These are phyloP conservation scores for Sesia bembeciformis DNA, from an alignment of 2,888 invertebrate genomes.

Conservation along the genomic window DNA sequence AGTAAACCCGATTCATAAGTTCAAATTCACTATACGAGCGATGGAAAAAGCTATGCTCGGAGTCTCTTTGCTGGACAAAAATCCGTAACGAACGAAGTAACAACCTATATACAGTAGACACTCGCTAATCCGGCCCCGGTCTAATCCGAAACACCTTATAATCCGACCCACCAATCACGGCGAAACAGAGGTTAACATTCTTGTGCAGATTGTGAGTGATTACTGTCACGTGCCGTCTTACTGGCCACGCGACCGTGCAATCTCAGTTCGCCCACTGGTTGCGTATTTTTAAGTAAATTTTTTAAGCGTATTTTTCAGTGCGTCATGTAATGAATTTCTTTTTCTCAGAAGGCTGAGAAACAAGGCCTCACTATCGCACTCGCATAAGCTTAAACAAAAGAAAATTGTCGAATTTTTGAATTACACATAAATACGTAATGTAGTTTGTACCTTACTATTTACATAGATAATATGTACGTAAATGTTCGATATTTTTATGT, in stretches of 20 bases:
- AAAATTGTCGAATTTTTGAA: neutral
- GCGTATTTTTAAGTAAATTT: too few species aligned
- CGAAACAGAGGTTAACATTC: neutral
- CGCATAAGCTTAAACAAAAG: neutral
- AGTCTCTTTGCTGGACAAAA: too few species aligned
- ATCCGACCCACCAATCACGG: neutral
- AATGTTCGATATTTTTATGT: neutral
- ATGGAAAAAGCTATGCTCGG: too few species aligned
- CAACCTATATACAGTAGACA: neutral
- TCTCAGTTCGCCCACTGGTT: neutral
- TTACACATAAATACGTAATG: neutral
- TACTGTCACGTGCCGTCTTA: too few species aligned
- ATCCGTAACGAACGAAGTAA: too few species aligned
- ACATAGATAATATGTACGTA: neutral
- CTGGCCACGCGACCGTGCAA: too few species aligned
- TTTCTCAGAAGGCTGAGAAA: constrained; percentile 13
- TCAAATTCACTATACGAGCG: too few species aligned
- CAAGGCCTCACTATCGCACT: neutral
- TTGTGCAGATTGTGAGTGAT: neutral
- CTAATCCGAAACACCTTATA: neutral
- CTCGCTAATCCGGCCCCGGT: neutral
- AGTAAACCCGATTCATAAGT: too few species aligned
- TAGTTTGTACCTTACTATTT: neutral
- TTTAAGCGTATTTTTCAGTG: too few species aligned
- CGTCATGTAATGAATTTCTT: constrained; percentile 18